Evolutionary conservation across 2,797 vertebrate genomes (phyloP).

Genomic region (Eospalax fontanierii): DNA sequence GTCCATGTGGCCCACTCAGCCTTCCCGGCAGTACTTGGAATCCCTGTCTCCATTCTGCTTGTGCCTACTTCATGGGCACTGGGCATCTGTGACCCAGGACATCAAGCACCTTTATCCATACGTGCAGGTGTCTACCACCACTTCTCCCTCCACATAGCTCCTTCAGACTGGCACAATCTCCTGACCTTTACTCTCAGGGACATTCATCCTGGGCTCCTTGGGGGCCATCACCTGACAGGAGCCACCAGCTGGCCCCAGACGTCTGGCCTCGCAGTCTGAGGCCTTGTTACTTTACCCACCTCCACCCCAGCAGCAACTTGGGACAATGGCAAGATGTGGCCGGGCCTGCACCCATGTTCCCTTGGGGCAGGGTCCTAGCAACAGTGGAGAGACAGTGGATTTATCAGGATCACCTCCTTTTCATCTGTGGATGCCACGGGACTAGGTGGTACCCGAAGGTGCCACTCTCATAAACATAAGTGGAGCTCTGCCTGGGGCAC

Average conservation of each 20-base stretch:
- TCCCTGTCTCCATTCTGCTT: not conserved
- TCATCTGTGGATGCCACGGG: not conserved
- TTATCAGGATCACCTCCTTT: not conserved
- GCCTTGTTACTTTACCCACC: not conserved
- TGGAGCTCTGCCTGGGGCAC: not conserved
- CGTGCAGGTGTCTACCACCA: not conserved
- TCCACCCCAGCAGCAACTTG: not conserved
- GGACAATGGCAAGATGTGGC: not conserved
- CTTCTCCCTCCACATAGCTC: not conserved
- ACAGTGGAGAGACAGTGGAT: not conserved
- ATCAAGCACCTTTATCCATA: not conserved
- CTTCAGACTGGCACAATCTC: not conserved
- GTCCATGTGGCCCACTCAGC: not conserved
- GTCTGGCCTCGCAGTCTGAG: not conserved
- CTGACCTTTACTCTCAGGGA: not conserved
- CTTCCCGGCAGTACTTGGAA: not conserved
- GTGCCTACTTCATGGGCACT: not conserved
- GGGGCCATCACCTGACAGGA: not conserved
- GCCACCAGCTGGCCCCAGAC: not conserved
- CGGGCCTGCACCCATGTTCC: not conserved
- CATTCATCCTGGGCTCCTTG: not conserved
- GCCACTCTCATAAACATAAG: not conserved
- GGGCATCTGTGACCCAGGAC: not conserved
- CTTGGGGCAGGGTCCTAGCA: rapidly evolving
- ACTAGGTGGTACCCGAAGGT: not conserved